Evolutionary conservation across 2,888 invertebrate species (phyloP).

Genomic region (Atrina japonica): DNA sequence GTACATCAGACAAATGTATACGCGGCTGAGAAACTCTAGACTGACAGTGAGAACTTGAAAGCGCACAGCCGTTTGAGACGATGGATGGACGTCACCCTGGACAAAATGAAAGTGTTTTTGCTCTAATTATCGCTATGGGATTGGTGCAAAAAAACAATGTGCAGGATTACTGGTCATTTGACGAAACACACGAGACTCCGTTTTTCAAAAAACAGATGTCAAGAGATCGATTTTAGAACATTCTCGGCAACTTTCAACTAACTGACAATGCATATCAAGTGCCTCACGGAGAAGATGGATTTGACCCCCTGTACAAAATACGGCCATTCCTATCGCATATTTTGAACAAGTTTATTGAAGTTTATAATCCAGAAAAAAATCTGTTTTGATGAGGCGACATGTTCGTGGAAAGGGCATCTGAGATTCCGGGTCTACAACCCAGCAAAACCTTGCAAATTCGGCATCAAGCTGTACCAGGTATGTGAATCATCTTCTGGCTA

Average conservation of each 20-base stretch:
- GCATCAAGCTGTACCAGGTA: slow-evolving; percentile 40
- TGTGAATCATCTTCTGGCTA: slow-evolving; percentile 43
- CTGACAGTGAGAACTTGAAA: neutral
- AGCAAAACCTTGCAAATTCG: slow-evolving; percentile 39
- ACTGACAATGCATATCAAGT: slow-evolving; percentile 21
- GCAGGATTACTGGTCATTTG: slow-evolving; percentile 32
- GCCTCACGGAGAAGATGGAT: slow-evolving; percentile 9
- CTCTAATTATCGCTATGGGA: slow-evolving; percentile 31
- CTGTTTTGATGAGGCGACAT: slow-evolving; percentile 43
- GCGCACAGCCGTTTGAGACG: neutral
- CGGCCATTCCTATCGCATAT: slow-evolving; percentile 26
- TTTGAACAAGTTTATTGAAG: slow-evolving; percentile 14
- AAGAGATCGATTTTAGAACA: slow-evolving; percentile 30
- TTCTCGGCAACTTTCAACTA: slow-evolving; percentile 36
- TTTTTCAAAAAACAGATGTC: slow-evolving; percentile 34
- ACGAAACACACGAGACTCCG: slow-evolving; percentile 27
- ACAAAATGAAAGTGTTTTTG: slow-evolving; percentile 33
- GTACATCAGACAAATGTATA: slow-evolving; percentile 14
- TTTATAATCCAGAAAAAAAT: slow-evolving; percentile 36
- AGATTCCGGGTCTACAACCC: slow-evolving; percentile 46
- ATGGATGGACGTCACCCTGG: slow-evolving; percentile 8
- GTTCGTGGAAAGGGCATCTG: slow-evolving; percentile 39
- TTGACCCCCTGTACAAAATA: slow-evolving; percentile 33
- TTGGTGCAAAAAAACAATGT: slow-evolving; percentile 26
- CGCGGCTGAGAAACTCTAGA: slow-evolving; percentile 5